Percentiles rank a stretch among this genome's conserved stretches.
Evolutionary conservation across 2,113 vertebrate species (phyloP).

Genomic region (Benitochromis conjunctus): DNA sequence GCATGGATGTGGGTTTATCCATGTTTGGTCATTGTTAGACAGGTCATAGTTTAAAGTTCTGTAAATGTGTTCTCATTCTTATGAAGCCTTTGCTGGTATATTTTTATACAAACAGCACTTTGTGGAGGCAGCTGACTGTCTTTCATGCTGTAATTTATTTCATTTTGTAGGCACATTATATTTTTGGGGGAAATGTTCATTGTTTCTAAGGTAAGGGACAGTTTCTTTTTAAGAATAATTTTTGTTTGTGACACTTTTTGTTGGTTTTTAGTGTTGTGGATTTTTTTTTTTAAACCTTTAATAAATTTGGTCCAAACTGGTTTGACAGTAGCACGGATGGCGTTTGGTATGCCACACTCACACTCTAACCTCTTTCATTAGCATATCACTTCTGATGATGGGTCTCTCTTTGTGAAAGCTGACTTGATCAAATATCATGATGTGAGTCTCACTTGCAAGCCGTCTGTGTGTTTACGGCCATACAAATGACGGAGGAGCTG

Average conservation of each 20-base stretch:
- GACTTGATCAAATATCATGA: neutral
- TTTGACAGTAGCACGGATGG: neutral
- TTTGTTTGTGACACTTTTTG: neutral
- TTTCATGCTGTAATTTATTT: neutral
- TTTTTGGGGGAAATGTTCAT: neutral
- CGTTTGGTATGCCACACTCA: neutral
- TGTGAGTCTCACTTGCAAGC: neutral
- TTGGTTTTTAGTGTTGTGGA: neutral
- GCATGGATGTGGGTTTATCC: neutral
- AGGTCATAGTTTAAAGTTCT: neutral
- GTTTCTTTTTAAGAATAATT: rapidly evolving
- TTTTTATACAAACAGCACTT: neutral
- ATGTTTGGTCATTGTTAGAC: neutral
- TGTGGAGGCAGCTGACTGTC: neutral
- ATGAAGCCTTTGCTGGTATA: neutral
- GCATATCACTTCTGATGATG: neutral
- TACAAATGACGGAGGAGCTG: neutral
- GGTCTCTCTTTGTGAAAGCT: neutral
- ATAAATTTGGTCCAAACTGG: neutral
- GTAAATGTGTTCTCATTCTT: neutral
- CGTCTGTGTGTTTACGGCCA: neutral
- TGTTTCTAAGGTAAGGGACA: neutral
- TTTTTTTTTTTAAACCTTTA: neutral
- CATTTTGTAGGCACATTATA: neutral
- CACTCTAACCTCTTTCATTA: neutral